Base-by-base conservation (phyloP, 2,888 invertebrate genomes). In the Pseudolycoriella hygida region DNA sequence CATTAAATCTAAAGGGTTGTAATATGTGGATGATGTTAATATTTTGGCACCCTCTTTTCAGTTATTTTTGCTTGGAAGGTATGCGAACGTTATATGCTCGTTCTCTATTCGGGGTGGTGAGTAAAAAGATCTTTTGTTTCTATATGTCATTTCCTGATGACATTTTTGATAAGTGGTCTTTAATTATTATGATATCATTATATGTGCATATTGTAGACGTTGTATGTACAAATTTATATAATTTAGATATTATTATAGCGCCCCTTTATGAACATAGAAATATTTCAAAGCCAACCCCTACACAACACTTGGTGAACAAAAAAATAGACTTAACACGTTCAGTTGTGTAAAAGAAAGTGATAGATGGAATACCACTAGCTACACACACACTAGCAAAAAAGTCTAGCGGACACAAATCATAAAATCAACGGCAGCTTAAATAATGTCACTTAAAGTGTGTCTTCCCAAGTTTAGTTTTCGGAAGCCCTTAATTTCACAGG, bases 121-220 rank as follows among this genome's bases (percentile, higher is more conserved):
- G 17, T 14, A 10, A 18, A 40, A 40, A 19, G 19, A 40, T 10
- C 40, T 40, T 40, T 40, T 40, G 40, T 40, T 34, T 34, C 41
- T 41, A 32, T 43, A 31, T 42, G 43, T 43, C 43, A 43, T 15
- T 32, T 43, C 43, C 43, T 31, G 43, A 43, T 43, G 43, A 43
- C 43, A 43, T 43, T 43, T 43, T 43, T 43, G 43, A 43, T 43
- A 43, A 43, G 43, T 43, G 43, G 43, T 43, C 43, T 43, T 14
- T 34, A 14, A 34, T 34, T 34, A 34, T 34, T 34, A 34, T 34
- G 15, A 14, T 34, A 34, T 34, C 12, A 14, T 34, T 15, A 17
- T 38, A 38, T 38, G 17, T 38, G 17, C 17, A 38, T 38, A 17
- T 38, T 17, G 17, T 15, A n/a, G 10, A 14, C 38, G 38, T 25